phyloP scores from a whole-genome alignment of 2,797 vertebrate genomes.

The Cyprinodon diabolis region DNA sequence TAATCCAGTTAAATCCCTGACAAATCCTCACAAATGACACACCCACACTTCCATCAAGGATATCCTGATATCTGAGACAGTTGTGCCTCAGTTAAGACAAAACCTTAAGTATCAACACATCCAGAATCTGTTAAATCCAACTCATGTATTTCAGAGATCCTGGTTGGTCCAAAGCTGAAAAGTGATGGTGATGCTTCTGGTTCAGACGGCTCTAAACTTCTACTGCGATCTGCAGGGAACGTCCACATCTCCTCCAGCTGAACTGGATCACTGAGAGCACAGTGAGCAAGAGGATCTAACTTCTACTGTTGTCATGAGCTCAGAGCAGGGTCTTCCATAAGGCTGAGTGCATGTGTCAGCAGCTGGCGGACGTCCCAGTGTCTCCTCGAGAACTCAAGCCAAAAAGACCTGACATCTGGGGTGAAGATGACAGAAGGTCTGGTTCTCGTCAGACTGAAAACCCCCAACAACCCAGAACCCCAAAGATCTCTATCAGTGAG shows the following conservation, averaged over 20 bases:
- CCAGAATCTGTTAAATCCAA: conserved; percentile 25
- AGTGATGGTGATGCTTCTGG: conserved; percentile 12
- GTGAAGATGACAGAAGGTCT: conserved; percentile 43
- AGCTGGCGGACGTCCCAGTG: conserved; percentile 38
- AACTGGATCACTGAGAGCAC: conserved; percentile 6
- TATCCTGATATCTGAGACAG: conserved; percentile 58
- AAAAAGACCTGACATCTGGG: conserved; percentile 48
- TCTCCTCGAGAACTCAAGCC: conserved; percentile 13
- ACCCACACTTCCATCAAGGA: conserved; percentile 41
- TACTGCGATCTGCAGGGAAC: conserved; percentile 9
- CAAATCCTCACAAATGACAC: conserved; percentile 42
- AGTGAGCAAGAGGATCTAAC: conserved; percentile 30
- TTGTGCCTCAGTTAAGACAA: conserved; percentile 32
- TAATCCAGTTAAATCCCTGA: conserved; percentile 32
- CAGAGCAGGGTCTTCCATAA: conserved; percentile 28
- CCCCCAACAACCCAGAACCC: conserved; percentile 6
- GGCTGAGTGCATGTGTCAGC: conserved; percentile 30
- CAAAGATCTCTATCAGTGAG: conserved; percentile 21
- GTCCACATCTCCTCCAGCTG: conserved; percentile 42
- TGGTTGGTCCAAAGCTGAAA: conserved; percentile 43
- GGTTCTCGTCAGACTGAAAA: conserved; percentile 55
- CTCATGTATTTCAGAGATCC: conserved; percentile 12
- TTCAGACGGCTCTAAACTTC: conserved; percentile 3
- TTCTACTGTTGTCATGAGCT: conserved; percentile 32
- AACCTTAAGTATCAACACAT: conserved; percentile 36